Percentiles rank a stretch among this genome's conserved stretches.
Conservation (phyloP, 2,888 invertebrate genomes). For the Odontocolon sp. region DNA sequence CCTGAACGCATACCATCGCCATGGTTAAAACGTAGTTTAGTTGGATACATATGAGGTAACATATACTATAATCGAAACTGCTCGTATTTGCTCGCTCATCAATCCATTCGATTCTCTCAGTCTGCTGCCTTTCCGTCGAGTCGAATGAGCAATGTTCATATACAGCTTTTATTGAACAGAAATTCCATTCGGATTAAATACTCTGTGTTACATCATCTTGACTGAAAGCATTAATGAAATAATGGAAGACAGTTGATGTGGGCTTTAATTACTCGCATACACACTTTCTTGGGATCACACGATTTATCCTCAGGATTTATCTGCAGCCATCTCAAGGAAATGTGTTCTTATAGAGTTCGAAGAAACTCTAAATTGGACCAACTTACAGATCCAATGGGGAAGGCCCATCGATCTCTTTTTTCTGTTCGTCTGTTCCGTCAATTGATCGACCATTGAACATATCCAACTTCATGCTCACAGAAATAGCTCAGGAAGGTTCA, state of each 20-base stretch:
- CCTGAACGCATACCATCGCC: slow-evolving; percentile 58
- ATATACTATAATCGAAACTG: background rate
- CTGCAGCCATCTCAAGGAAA: slow-evolving; percentile 59
- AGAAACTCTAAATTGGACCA: slow-evolving; percentile 70
- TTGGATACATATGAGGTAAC: background rate
- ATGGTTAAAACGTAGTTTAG: slow-evolving; percentile 1
- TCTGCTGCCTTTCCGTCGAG: background rate
- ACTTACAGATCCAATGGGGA: slow-evolving; percentile 58
- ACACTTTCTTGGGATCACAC: slow-evolving; percentile 19
- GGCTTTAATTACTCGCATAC: slow-evolving; percentile 22
- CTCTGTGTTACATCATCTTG: background rate
- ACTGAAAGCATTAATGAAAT: background rate
- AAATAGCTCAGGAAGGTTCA: background rate
- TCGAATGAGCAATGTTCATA: no score
- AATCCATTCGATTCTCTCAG: background rate
- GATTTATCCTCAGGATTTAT: slow-evolving; percentile 61
- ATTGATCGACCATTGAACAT: slow-evolving; percentile 3
- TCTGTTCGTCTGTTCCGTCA: slow-evolving; percentile 7
- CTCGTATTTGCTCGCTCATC: background rate
- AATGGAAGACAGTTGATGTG: slow-evolving; percentile 10
- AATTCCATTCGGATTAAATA: slow-evolving; percentile 9
- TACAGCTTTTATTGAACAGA: slow-evolving; percentile 19
- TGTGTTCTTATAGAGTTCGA: slow-evolving; percentile 54
- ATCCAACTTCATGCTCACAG: background rate
- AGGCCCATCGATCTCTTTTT: slow-evolving; percentile 7